phyloP scores from a whole-genome alignment of 2,888 invertebrate species.

The Napeogenes sylphis region DNA sequence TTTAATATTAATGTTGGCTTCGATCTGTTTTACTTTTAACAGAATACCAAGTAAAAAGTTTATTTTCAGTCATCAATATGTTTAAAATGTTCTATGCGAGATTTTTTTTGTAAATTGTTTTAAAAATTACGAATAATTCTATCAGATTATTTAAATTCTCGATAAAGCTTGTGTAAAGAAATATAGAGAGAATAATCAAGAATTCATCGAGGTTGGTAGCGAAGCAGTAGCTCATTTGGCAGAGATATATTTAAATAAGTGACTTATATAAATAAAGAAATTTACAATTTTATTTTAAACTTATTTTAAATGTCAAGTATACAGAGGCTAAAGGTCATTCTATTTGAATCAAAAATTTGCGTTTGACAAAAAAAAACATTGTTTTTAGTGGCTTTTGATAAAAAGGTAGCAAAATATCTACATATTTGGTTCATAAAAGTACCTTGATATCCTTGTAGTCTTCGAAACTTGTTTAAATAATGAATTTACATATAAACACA shows the following conservation, averaged over 20 bases:
- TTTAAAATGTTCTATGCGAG: not conserved
- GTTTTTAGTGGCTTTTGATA: conserved; percentile 5
- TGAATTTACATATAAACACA: too few relatives aligned
- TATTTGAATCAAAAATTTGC: conserved; percentile 25
- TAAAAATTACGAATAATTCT: too few relatives aligned
- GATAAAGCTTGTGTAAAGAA: too few relatives aligned
- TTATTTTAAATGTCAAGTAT: conserved; percentile 6
- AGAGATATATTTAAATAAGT: too few relatives aligned
- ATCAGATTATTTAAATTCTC: too few relatives aligned
- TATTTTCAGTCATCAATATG: not conserved
- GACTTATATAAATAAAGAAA: too few relatives aligned
- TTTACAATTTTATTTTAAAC: not conserved
- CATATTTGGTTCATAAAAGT: not conserved
- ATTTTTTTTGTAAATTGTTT: not conserved
- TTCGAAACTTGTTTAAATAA: too few relatives aligned
- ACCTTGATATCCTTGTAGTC: too few relatives aligned
- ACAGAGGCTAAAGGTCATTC: conserved; percentile 29
- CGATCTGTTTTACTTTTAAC: not conserved
- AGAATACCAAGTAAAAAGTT: not conserved
- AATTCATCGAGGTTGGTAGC: too few relatives aligned
- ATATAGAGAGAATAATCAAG: too few relatives aligned
- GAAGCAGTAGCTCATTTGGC: too few relatives aligned
- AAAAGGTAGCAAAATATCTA: too few relatives aligned
- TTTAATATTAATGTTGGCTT: not conserved
- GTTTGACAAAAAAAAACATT: conserved; percentile 19